These are phyloP conservation scores for Drosophila virilis DNA, from an alignment of 1,140 invertebrate species.

Conservation along the genomic window DNA sequence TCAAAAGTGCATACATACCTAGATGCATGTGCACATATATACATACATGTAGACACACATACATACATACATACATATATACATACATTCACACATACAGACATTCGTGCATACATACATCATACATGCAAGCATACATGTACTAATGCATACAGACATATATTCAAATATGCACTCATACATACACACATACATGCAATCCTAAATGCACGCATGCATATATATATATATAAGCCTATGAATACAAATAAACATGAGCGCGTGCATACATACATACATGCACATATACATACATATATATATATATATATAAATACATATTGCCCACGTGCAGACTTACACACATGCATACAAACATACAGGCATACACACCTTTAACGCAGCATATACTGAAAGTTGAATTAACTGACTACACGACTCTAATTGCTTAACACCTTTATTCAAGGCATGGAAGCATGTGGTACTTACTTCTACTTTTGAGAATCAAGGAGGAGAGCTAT, in stretches of 20 bases:
- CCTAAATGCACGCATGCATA: neutral
- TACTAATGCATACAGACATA: neutral
- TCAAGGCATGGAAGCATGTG: too few species aligned
- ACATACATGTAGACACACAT: constrained; percentile 1
- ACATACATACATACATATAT: constrained; percentile 1
- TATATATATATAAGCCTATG: neutral
- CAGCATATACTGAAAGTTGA: too few species aligned
- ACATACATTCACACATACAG: neutral
- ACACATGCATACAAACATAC: neutral
- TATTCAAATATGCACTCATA: neutral
- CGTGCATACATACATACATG: neutral
- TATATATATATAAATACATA: neutral
- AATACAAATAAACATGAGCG: neutral
- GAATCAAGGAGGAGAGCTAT: too few species aligned
- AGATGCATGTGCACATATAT: neutral
- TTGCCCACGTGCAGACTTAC: too few species aligned
- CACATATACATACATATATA: neutral
- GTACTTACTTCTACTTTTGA: too few species aligned
- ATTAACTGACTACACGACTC: too few species aligned
- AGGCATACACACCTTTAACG: too few species aligned
- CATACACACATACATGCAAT: neutral
- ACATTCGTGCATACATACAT: neutral
- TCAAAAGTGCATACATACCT: constrained; percentile 1
- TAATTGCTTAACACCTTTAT: too few species aligned
- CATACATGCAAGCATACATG: neutral